Percentiles rank a stretch among this genome's conserved stretches.
Evolutionary conservation across 2,888 invertebrate genomes (phyloP).

Genomic region (Drosophila mayaguana): DNA sequence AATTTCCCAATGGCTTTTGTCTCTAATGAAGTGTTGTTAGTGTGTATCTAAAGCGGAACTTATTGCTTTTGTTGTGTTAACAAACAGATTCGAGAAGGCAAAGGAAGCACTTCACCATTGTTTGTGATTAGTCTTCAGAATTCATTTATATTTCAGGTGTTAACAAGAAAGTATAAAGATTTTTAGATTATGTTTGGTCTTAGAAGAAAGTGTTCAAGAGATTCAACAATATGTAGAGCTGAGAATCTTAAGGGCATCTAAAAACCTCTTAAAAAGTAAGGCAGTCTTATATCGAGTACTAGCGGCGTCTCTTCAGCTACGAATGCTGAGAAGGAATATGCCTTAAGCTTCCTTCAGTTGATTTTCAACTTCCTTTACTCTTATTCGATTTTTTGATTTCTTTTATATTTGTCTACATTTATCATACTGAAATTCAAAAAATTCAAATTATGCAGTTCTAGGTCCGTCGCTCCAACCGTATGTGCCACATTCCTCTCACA

Average conservation of each 20-base stretch:
- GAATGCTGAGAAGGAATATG: too few species aligned
- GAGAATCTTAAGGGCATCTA: too few species aligned
- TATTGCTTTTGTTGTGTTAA: slow-evolving; percentile 1
- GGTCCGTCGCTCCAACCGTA: too few species aligned
- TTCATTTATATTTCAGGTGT: background rate
- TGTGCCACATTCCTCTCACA: background rate
- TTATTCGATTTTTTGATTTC: too few species aligned
- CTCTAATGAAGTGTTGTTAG: background rate
- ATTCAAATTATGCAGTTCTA: too few species aligned
- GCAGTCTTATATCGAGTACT: too few species aligned
- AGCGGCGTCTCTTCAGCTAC: too few species aligned
- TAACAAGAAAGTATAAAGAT: background rate
- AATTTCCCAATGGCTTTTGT: slow-evolving; percentile 9
- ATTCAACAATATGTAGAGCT: background rate
- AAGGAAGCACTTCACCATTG: background rate
- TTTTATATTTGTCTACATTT: background rate
- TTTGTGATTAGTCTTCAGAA: background rate
- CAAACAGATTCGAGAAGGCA: too few species aligned
- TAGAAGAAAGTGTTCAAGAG: background rate
- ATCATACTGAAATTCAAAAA: background rate
- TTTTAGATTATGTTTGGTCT: too few species aligned
- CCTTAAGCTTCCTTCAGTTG: background rate
- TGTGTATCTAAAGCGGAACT: slow-evolving; percentile 13
- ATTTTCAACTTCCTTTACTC: background rate
- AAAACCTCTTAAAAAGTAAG: too few species aligned